These are phyloP conservation scores for Perca schrenkii DNA, from an alignment of 2,113 vertebrate genomes.

Conservation along the genomic window DNA sequence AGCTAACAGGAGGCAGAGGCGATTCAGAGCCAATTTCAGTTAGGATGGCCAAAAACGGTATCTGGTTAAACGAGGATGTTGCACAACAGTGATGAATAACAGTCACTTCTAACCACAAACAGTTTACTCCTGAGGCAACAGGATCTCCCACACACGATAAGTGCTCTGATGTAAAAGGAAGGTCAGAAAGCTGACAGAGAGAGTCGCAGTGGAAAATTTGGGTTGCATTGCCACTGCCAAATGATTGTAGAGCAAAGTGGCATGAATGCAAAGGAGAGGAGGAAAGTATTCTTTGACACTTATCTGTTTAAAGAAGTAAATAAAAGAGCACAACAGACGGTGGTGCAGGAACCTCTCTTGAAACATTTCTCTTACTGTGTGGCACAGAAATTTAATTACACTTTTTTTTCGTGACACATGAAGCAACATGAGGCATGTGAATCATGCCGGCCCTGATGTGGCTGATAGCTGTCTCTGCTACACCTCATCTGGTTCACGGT, in stretches of 20 bases:
- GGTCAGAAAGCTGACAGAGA: conserved; percentile 31
- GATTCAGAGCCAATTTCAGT: conserved; percentile 67
- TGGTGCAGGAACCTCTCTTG: conserved; percentile 33
- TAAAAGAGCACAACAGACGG: conserved; percentile 51
- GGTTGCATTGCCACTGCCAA: not conserved
- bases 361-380: conserved; percentile 31
- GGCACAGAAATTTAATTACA: conserved; percentile 44
- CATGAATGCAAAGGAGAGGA: conserved; percentile 8
- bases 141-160: conserved; percentile 63
- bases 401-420: conserved; percentile 53
- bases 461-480: conserved; percentile 30
- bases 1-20: conserved; percentile 51
- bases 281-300: conserved; percentile 27
- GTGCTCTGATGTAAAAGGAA: conserved; percentile 38
- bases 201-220: conserved; percentile 27
- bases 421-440: conserved; percentile 56
- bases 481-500: conserved; percentile 43
- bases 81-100: conserved; percentile 79
- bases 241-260: conserved; percentile 11
- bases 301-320: conserved; percentile 39
- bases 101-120: conserved; percentile 79
- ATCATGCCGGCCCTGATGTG: conserved; percentile 50
- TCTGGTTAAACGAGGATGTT: conserved; percentile 77
- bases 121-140: conserved; percentile 75
- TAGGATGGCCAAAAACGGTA: conserved; percentile 61